Base-by-base conservation (phyloP, 1,140 invertebrate species). In the Pseudomyrmex cubaensis region DNA sequence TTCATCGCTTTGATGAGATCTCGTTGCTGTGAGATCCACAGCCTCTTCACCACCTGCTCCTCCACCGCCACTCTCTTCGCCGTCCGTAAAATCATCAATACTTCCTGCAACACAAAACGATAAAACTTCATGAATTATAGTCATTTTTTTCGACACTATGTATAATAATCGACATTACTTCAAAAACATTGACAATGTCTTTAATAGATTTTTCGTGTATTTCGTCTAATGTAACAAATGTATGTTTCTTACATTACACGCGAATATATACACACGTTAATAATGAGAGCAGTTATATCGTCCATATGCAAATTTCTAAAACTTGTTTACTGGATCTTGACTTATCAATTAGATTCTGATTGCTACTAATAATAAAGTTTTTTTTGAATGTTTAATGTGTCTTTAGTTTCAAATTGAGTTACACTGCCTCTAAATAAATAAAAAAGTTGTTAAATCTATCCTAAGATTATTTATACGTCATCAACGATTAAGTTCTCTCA, bases 1-100 rank as follows among this genome's bases (percentile, higher is more conserved):
- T 13, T 93, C 93, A 35, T 93, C 93, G 15, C 91, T 93, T 46
- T 93, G 91, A 61, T 94, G 93, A 5, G 93, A 93, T 57, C 93
- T 91, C 62, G 92, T 82, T n/a, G 94, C 92, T 4, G 91, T 94
- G 69, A 94, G 92, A 82, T 94, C 94, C 72, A 94, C 94, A 15
- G 93, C 93, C 69, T 93, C 93, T 56, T 94, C 93, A 20, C 83
- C 88, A n/a, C 83, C 87, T 48, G 84, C 90, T 17, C 83, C 89
- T 52, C 88, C 91, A 44, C 90, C 92, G 3, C 91, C 92, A 73
- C 93, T 93, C 46, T 94, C 94, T 69, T 94, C 94, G 17, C 93
- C 93, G n/a, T 94, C 94, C 35, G 94, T 90, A 25, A 93, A 93
- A 62, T 94, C 93, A 93, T 35, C 35, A 25, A 25, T 25, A 0